A percentile compares a stretch with the other conserved stretches of the same genome.
Evolutionary conservation across 1,140 invertebrate genomes (phyloP).

Genomic region (Apis cerana): DNA sequence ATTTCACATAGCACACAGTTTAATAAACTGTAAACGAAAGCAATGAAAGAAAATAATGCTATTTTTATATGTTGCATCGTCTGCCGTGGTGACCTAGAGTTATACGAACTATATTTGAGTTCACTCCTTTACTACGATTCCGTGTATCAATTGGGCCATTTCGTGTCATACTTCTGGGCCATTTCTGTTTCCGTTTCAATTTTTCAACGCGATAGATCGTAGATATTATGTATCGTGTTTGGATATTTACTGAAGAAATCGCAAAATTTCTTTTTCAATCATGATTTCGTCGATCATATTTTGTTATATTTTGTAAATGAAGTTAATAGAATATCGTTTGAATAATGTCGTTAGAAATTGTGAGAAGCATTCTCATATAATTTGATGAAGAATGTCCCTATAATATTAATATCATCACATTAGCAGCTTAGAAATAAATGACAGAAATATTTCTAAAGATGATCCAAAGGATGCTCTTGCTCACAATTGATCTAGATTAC

Average conservation of each 20-base stretch:
- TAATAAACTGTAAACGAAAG: constrained; percentile 65
- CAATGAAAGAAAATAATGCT: constrained; percentile 69
- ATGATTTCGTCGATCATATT: constrained; percentile 23
- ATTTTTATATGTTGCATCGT: constrained; percentile 70
- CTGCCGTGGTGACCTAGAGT: constrained; percentile 61
- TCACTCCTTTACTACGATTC: constrained; percentile 8
- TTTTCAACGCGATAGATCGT: not conserved
- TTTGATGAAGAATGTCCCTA: constrained; percentile 61
- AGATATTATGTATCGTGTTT: not conserved
- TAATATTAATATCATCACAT: constrained; percentile 60
- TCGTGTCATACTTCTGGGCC: constrained; percentile 20
- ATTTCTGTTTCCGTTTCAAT: constrained; percentile 9
- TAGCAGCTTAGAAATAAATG: constrained; percentile 67
- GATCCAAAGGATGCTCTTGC: constrained; percentile 72
- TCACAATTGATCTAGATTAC: constrained; percentile 75
- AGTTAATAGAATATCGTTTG: constrained; percentile 34
- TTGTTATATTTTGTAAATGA: constrained; percentile 26
- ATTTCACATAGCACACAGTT: constrained; percentile 66
- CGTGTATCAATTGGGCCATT: constrained; percentile 55
- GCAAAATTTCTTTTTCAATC: not conserved
- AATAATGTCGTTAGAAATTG: constrained; percentile 46
- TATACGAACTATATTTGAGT: constrained; percentile 55
- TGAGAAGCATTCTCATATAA: constrained; percentile 51
- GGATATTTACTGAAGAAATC: not conserved
- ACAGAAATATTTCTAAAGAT: constrained; percentile 67